Conservation (phyloP, 2,888 invertebrate species). For the Lepidochitona cinerea region DNA sequence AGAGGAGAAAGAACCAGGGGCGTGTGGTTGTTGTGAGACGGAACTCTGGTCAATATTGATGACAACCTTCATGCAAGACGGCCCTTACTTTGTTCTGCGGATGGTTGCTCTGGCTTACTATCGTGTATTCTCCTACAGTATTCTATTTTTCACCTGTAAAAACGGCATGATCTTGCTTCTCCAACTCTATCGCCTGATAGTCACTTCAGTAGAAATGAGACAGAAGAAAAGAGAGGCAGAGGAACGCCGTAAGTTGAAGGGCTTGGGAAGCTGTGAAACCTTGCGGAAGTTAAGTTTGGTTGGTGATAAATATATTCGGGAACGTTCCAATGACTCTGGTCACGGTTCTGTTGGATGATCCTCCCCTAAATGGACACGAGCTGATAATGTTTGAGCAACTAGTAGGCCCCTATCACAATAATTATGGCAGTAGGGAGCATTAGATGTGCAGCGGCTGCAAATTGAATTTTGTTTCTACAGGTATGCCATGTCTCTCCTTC, state of each 20-base stretch:
- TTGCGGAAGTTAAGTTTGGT: neutral
- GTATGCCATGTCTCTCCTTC: too few species aligned
- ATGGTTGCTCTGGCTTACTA: slow-evolving; percentile 54
- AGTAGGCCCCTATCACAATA: too few species aligned
- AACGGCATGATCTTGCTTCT: slow-evolving; percentile 53
- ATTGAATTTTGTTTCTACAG: too few species aligned
- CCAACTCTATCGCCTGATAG: slow-evolving; percentile 51
- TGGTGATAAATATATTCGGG: neutral
- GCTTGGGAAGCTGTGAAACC: neutral
- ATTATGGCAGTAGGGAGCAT: too few species aligned
- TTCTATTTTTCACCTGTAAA: slow-evolving; percentile 66
- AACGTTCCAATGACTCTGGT: neutral
- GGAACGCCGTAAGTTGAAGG: neutral
- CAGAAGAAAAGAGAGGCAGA: slow-evolving; percentile 2
- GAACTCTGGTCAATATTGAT: slow-evolving; percentile 72
- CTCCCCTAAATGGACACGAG: neutral
- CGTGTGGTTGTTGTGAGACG: slow-evolving; percentile 36
- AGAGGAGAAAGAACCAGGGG: neutral
- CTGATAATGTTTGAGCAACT: too few species aligned
- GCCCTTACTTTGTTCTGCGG: slow-evolving; percentile 70
- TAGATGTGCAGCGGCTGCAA: too few species aligned
- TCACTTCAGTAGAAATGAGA: slow-evolving; percentile 27
- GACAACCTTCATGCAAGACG: slow-evolving; percentile 71
- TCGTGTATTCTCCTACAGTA: slow-evolving; percentile 58
- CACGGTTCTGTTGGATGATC: neutral